Evolutionary conservation across 2,797 vertebrate species (phyloP), one percentile per base, ranked within the genome.

Genomic region (Anabacerthia variegaticeps): DNA sequence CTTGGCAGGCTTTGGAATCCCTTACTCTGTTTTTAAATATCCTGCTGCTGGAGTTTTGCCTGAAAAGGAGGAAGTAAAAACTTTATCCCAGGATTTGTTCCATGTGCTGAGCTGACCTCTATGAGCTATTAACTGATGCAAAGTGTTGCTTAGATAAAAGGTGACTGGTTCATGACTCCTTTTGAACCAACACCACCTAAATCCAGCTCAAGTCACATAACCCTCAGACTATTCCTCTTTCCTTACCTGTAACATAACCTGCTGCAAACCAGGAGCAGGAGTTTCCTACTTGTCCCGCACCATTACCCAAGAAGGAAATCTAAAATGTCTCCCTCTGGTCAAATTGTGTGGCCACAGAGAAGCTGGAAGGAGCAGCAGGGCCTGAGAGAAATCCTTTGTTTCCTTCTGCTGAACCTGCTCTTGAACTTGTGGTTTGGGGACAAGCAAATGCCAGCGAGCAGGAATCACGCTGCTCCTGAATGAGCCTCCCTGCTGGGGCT

Each of bases 81-180:
- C 77, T 46, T 79, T 67, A 49, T 85, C 63, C 80, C 74, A 56
- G 94, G 92, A 67, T 27, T 90, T 22, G 44, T 88, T 91, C 89
- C 88, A 20, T 59, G 36, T 65, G 88, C 92, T 59, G 82, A 80
- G 78, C 82, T 94, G 94, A 95, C 92, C 96, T 92, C 80, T 75
- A 46, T 19, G 77, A 94, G 88, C 84, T 68, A 17, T 34, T 12
- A 44, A 32, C 54, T 52, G 73, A 37, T 89, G 69, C 88, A 62
- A 48, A 74, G 66, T 39, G 68, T 66, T 80, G 4, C 49, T 85
- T 30, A 54, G 81, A 63, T 81, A 73, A 88, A 80, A 72, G 73
- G n/a, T 28, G 61, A 24, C 62, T 32, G 44, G 79, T 67, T 81
- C 62, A 1, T 27, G 68, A 27, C 52, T 91, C 61, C 68, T 44